Conservation (phyloP, 2,888 invertebrate genomes). For the Eristalinus aeneus region DNA sequence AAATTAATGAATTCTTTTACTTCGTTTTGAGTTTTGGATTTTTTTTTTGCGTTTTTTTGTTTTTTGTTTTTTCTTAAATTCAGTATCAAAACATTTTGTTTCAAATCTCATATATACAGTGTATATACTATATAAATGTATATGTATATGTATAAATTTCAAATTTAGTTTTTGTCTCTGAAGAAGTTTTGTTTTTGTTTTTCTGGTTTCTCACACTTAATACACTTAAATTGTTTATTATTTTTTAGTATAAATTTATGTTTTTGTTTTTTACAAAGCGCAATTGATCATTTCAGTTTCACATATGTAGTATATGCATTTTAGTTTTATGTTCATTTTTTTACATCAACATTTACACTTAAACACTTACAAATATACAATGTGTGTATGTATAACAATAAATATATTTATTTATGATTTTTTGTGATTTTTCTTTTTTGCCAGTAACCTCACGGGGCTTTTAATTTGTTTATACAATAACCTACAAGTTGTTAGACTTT, state of each 20-base stretch:
- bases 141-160: slow-evolving; percentile 60
- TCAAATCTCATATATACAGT: slow-evolving; percentile 16
- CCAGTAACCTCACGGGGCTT: slow-evolving; percentile 10
- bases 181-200: slow-evolving; percentile 1
- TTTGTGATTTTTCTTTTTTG: background rate
- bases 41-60: slow-evolving; percentile 3
- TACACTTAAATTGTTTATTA: background rate
- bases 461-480: slow-evolving; percentile 34
- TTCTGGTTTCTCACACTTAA: background rate
- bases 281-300: slow-evolving; percentile 31
- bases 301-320: background rate
- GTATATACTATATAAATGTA: slow-evolving; percentile 36
- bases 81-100: slow-evolving; percentile 61
- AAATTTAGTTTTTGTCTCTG: slow-evolving; percentile 20
- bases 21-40: slow-evolving; percentile 21
- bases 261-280: slow-evolving; percentile 47
- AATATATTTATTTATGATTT: slow-evolving; percentile 39
- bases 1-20: background rate
- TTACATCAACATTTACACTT: slow-evolving; percentile 52
- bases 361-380: slow-evolving; percentile 56
- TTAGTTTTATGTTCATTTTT: background rate
- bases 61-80: slow-evolving; percentile 41
- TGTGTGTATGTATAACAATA: slow-evolving; percentile 57
- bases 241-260: slow-evolving; percentile 4
- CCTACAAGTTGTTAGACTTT: slow-evolving; percentile 30